These are phyloP conservation scores for Empidonax alnorum DNA, from an alignment of 2,113 vertebrate species.

Conservation along the genomic window DNA sequence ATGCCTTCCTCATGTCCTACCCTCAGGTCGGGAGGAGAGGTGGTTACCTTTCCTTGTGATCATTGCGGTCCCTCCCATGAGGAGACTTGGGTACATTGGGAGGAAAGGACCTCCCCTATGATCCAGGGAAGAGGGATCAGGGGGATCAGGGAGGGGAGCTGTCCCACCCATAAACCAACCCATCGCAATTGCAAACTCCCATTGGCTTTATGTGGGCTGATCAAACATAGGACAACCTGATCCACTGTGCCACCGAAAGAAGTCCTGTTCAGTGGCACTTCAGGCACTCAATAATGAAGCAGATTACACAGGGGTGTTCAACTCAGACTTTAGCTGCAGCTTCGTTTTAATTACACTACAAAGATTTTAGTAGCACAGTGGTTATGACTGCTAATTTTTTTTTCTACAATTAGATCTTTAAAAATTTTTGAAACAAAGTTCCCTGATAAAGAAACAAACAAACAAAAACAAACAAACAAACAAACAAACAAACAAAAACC, in stretches of 20 bases:
- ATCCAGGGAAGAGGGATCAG: background rate
- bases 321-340: background rate
- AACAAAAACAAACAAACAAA: background rate
- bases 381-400: background rate
- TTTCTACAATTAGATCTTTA: background rate
- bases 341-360: background rate
- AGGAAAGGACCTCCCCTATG: rapidly evolving
- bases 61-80: rapidly evolving
- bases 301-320: background rate
- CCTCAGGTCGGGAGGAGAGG: background rate
- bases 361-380: background rate
- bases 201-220: background rate
- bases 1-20: background rate
- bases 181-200: rapidly evolving
- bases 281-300: background rate
- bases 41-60: background rate
- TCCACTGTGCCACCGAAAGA: background rate
- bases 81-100: rapidly evolving
- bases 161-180: background rate
- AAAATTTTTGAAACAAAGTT: background rate
- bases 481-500: background rate
- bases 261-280: background rate
- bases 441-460: background rate
- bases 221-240: background rate
- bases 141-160: background rate